A percentile compares a stretch with the other conserved stretches of the same genome.
Evolutionary conservation across 2,888 invertebrate species (phyloP).

Genomic region (Abrostola triplasia): DNA sequence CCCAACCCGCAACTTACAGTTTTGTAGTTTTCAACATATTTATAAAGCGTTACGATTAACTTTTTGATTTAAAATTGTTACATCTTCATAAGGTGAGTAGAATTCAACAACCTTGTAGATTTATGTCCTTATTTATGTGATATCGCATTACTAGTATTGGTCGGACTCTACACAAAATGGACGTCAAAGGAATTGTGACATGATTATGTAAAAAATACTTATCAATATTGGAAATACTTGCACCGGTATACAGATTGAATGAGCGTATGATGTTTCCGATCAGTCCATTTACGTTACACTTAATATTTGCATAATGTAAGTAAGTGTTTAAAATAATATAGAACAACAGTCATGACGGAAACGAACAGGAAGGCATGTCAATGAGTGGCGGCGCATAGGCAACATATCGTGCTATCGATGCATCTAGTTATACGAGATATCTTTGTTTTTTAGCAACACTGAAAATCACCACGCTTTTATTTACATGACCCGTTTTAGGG

Average conservation of each 20-base stretch:
- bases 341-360: slow-evolving; percentile 39
- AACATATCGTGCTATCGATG: slow-evolving; percentile 40
- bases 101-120: slow-evolving; percentile 18
- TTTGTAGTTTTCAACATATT: slow-evolving; percentile 67
- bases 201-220: slow-evolving; percentile 83
- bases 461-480: slow-evolving; percentile 57
- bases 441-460: slow-evolving; percentile 35
- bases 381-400: slow-evolving; percentile 55
- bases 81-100: slow-evolving; percentile 66
- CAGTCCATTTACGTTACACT: slow-evolving; percentile 2
- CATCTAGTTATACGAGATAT: slow-evolving; percentile 31
- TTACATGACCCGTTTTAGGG: slow-evolving; percentile 70
- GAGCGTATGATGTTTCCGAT: slow-evolving; percentile 11
- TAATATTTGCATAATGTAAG: not conserved
- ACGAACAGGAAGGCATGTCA: slow-evolving; percentile 59
- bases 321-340: slow-evolving; percentile 34
- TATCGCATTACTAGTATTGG: slow-evolving; percentile 49
- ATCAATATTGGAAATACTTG: slow-evolving; percentile 42
- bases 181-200: slow-evolving; percentile 83
- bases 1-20: slow-evolving; percentile 75
- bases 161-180: slow-evolving; percentile 82
- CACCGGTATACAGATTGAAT: slow-evolving; percentile 28
- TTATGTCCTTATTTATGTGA: slow-evolving; percentile 14
- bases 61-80: slow-evolving; percentile 54
- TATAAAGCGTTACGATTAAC: slow-evolving; percentile 54